Evolutionary conservation across 2,113 vertebrate species (phyloP), one percentile per base, ranked within the genome.

Genomic region (Ophiodon elongatus): DNA sequence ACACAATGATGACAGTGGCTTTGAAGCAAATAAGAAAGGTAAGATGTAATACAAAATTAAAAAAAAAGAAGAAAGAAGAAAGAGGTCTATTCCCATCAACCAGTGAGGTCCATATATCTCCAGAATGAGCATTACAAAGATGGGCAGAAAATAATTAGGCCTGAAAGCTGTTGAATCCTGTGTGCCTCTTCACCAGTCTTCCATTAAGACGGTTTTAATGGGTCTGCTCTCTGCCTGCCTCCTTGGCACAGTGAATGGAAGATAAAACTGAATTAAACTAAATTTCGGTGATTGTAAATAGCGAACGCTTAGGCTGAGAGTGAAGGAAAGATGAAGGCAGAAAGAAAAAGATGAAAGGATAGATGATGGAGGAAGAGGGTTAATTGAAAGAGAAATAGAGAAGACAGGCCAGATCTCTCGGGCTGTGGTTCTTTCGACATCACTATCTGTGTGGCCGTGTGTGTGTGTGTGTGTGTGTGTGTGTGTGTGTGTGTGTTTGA

Each of bases 341-440:
- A 63, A 8, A 75, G 60, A 73, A 70, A 83, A 75, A 65, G 80
- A 92, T 87, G 84, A 88, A 80, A 37, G 27, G 71, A 90, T 82
- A 80, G 68, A 69, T 75, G 75, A 73, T 60, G 62, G 70, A 87
- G 77, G 54, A 89, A 63, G 77, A 84, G 85, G 85, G 85, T 88
- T 92, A 92, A 92, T 89, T 92, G 91, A 89, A 91, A 92, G 81
- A 88, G 85, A 88, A 80, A 87, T 47, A 76, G 70, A 85, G 72
- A 82, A 84, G 85, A 87, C 68, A 84, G 86, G 88, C 72, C 84
- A 87, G 82, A 84, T 88, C 91, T 90, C 90, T 45, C 41, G 89
- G 85, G 91, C 63, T 82, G 63, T 57, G 33, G 72, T 73, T 63
- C 76, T 83, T 60, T 33, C 37, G 66, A 17, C 63, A 80, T 76